A percentile compares a stretch with the other conserved stretches of the same genome.
These are phyloP conservation scores for Sphyrna mokarran DNA, from an alignment of 2,113 vertebrate genomes.

Conservation along the genomic window DNA sequence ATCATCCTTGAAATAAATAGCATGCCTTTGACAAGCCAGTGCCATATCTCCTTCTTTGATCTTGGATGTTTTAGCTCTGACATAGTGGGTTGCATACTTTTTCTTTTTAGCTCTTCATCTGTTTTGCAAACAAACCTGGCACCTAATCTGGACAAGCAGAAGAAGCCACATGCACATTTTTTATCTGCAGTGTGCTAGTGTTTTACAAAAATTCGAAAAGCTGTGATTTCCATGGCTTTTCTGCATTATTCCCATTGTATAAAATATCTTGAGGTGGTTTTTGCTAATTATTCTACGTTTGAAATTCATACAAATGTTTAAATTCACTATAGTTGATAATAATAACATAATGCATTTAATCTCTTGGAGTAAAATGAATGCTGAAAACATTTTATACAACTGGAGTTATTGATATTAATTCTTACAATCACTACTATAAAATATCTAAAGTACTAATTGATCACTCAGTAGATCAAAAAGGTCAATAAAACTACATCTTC, in stretches of 20 bases:
- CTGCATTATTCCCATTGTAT: background rate
- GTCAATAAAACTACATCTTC: background rate
- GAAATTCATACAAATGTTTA: background rate
- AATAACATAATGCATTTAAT: background rate
- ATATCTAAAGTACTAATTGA: too few species aligned
- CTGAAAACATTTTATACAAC: background rate
- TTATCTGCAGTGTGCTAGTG: background rate
- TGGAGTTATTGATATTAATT: background rate
- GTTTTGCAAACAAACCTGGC: background rate
- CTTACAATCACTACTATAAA: background rate
- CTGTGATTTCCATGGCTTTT: background rate
- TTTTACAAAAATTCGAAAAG: background rate
- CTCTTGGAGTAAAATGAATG: background rate
- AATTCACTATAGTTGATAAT: background rate
- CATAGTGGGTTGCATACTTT: background rate
- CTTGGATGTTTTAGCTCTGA: conserved; percentile 12
- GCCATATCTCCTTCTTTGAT: conserved; percentile 21
- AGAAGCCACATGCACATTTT: background rate
- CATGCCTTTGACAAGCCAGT: background rate
- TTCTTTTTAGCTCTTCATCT: background rate
- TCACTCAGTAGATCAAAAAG: conserved; percentile 12
- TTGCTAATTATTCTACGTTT: background rate
- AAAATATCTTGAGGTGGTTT: background rate
- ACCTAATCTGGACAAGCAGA: background rate
- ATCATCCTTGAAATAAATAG: conserved; percentile 9